Conservation (phyloP, 2,888 invertebrate species). For the Dioctria linearis region DNA sequence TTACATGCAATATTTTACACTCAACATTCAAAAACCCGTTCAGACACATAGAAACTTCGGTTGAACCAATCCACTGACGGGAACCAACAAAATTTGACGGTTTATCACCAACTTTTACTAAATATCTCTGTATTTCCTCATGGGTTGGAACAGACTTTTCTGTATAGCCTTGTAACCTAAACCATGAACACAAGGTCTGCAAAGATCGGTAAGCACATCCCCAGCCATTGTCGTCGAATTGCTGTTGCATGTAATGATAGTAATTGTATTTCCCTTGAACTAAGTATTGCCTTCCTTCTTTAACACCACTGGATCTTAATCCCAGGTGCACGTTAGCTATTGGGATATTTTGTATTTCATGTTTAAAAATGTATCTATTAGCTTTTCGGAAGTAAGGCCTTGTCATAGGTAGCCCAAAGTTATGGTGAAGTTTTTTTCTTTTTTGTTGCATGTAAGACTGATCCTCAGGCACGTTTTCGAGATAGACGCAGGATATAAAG, state of each 20-base stretch:
- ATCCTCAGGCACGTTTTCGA: constrained; percentile 78
- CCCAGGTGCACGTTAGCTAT: constrained; percentile 83
- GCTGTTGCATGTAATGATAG: constrained; percentile 97
- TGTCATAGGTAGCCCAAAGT: constrained; percentile 78
- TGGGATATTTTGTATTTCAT: constrained; percentile 71
- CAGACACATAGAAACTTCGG: constrained; percentile 94
- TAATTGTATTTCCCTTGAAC: constrained; percentile 92
- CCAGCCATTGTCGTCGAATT: constrained; percentile 97
- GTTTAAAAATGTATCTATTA: constrained; percentile 76
- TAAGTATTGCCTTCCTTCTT: constrained; percentile 73
- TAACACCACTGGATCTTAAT: constrained; percentile 67
- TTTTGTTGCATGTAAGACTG: constrained; percentile 76
- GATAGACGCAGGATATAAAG: constrained; percentile 82
- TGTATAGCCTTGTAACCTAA: constrained; percentile 88
- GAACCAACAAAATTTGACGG: constrained; percentile 89
- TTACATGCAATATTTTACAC: constrained; percentile 87
- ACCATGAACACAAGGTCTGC: constrained; percentile 98
- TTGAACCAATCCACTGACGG: constrained; percentile 97
- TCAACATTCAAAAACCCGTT: constrained; percentile 84
- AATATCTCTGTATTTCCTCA: constrained; percentile 91
- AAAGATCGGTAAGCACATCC: constrained; percentile 98
- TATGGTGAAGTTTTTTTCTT: constrained; percentile 80
- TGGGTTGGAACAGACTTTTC: constrained; percentile 84
- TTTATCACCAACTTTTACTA: constrained; percentile 96
- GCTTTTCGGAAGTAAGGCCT: constrained; percentile 83